Conservation (phyloP, 2,113 vertebrate species). For the Podiceps cristatus region DNA sequence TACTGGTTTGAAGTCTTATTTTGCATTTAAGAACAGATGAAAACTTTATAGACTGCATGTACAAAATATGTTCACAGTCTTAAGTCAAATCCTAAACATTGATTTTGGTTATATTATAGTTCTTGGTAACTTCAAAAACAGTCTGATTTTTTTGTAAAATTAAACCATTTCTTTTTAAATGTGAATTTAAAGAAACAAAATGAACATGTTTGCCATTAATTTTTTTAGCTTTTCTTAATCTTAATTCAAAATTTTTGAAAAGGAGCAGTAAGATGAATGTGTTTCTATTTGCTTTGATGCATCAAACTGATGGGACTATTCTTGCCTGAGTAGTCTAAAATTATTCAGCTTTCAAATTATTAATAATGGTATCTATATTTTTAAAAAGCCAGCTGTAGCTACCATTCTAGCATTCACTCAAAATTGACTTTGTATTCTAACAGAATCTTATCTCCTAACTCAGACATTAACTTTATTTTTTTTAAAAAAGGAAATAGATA, state of each 20-base stretch:
- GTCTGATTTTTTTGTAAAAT: neutral
- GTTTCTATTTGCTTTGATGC: neutral
- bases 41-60: neutral
- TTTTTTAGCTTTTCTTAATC: neutral
- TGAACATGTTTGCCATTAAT: neutral
- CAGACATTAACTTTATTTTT: neutral
- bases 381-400: neutral
- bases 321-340: neutral
- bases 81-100: neutral
- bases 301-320: neutral
- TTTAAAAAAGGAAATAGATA: too few species aligned
- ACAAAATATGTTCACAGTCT: neutral
- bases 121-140: neutral
- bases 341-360: neutral
- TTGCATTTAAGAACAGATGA: neutral
- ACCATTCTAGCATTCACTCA: neutral
- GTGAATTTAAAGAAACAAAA: neutral
- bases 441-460: fast-evolving
- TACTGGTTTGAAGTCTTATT: neutral
- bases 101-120: neutral
- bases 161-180: neutral
- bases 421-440: too few species aligned
- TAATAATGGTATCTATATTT: neutral
- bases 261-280: neutral
- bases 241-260: neutral